These are phyloP conservation scores for Rhamphomyia laevipes DNA, from an alignment of 2,888 invertebrate species.

Conservation along the genomic window DNA sequence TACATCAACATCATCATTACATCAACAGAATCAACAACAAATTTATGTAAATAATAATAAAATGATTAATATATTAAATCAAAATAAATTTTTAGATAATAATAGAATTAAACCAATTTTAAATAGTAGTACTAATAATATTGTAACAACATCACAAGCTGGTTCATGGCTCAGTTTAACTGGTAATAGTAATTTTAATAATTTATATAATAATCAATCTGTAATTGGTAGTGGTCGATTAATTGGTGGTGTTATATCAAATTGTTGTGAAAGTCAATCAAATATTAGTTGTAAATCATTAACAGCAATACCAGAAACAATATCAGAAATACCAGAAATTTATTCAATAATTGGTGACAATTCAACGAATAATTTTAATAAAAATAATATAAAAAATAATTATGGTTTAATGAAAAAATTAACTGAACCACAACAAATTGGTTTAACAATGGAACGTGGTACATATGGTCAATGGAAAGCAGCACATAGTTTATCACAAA, in stretches of 20 bases:
- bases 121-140: neutral
- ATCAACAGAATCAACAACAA: slow-evolving; percentile 3
- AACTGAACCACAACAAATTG: neutral
- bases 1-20: slow-evolving; percentile 2
- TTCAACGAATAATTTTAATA: neutral
- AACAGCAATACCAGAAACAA: slow-evolving; percentile 34
- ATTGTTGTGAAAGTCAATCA: neutral
- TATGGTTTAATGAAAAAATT: neutral
- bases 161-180: slow-evolving; percentile 30
- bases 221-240: neutral
- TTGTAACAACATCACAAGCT: slow-evolving; percentile 16
- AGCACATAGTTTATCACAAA: neutral
- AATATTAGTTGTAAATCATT: slow-evolving; percentile 29
- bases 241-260: neutral
- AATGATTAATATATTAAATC: neutral
- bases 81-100: neutral
- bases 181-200: slow-evolving; percentile 23
- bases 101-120: neutral
- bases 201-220: neutral
- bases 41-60: neutral
- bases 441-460: neutral
- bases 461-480: slow-evolving; percentile 1
- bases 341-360: neutral
- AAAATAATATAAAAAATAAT: neutral
- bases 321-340: slow-evolving; percentile 17